Evolutionary conservation across 2,888 invertebrate genomes (phyloP), one percentile per base, ranked within the genome.

Genomic region (Eulithis testata): DNA sequence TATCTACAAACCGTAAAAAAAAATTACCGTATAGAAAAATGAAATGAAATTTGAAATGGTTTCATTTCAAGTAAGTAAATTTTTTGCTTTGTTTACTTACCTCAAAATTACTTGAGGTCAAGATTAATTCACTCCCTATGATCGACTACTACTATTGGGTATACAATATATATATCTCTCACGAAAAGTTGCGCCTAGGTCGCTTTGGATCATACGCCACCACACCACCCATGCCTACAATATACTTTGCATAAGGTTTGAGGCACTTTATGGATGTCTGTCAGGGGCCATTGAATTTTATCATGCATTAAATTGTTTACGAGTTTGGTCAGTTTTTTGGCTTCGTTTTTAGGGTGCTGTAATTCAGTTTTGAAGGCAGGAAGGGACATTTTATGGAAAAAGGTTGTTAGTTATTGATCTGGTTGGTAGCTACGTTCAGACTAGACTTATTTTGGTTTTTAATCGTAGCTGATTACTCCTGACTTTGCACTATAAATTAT

Each of bases 301-400:
- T 73, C 73, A 70, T 66, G 68, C 68, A 69, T 73, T 71, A 73
- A 73, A 70, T 73, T 70, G 73, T 73, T 73, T 73, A 73, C 70
- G 67, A 50, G 43, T 57, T 63, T 69, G 69, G 68, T 68, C 73
- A 69, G 63, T 69, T 71, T 69, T 69, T 63, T 14, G 52, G 59
- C 53, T 52, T 43, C 40, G 21, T 60, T 65, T 65, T 52, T 44
- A 45, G 21, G 31, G 36, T 50, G 58, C 44, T 51, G 58, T 65
- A 54, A 65, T 61, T 60, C 65, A 44, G 59, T 70, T 63, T 60
- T 52, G 45, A 61, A 66, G 49, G 51, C 49, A 44, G 12, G 57
- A 14, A 43, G 55, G 55, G 59, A 49, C 40, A 54, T 63, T 72
- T 60, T 64, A 66, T 66, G 49, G 36, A 21, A 36, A 53, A 60